Conservation (phyloP, 2,888 invertebrate species). For the Aleiodes leptofemur region DNA sequence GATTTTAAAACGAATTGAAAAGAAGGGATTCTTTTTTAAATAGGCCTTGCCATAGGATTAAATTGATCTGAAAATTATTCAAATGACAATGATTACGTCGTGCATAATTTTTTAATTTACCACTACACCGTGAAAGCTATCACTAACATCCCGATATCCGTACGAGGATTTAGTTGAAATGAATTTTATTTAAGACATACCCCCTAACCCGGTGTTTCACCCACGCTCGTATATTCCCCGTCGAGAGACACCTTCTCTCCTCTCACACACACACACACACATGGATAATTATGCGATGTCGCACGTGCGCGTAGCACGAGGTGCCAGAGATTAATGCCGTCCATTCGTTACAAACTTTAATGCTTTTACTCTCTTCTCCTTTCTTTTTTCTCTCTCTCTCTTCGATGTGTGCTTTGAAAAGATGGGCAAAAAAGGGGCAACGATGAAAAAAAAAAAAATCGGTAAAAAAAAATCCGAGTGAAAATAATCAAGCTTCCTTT, state of each 20-base stretch:
- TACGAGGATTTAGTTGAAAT: conserved; percentile 9
- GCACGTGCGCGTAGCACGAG: conserved; percentile 49
- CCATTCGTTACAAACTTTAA: conserved; percentile 53
- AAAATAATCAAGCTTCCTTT: conserved; percentile 42
- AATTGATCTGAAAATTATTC: too few relatives aligned
- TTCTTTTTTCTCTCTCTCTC: conserved; percentile 26
- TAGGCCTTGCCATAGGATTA: too few relatives aligned
- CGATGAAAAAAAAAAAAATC: conserved; percentile 9
- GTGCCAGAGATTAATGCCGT: conserved; percentile 51
- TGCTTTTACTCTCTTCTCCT: conserved; percentile 34
- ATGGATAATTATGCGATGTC: conserved; percentile 46
- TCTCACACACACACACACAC: conserved; percentile 20
- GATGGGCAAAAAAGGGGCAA: neutral
- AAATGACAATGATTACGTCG: too few relatives aligned
- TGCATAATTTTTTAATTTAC: too few relatives aligned
- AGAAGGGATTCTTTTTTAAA: too few relatives aligned
- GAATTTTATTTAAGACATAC: conserved; percentile 43
- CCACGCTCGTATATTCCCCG: conserved; percentile 20
- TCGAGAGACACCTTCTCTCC: neutral
- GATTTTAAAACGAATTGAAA: too few relatives aligned
- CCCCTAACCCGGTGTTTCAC: neutral
- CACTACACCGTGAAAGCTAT: too few relatives aligned
- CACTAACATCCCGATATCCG: too few relatives aligned
- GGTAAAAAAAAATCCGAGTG: conserved; percentile 15
- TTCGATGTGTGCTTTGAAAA: conserved; percentile 9